phyloP scores from a whole-genome alignment of 2,797 vertebrate genomes.

The Ibycter americanus region DNA sequence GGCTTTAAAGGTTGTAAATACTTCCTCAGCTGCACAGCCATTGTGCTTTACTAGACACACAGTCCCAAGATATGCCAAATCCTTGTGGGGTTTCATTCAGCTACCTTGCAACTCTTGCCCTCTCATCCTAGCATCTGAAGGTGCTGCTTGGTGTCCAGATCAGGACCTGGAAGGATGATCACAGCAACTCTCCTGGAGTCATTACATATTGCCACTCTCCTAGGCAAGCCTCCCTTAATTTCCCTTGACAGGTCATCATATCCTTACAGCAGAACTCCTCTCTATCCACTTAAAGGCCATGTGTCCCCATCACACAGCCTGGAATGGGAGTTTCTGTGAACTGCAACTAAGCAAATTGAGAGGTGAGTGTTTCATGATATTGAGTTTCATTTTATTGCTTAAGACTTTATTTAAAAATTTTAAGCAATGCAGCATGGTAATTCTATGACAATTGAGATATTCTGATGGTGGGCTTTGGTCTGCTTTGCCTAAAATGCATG shows the following conservation, averaged over 20 bases:
- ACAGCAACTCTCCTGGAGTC: background rate
- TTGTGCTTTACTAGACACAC: background rate
- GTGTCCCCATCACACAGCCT: background rate
- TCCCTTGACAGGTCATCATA: background rate
- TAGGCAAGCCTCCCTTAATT: background rate
- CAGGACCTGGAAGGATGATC: background rate
- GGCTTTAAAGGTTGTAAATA: background rate
- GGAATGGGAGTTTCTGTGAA: background rate
- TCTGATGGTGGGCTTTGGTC: background rate
- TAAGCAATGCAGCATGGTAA: background rate
- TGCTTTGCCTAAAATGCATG: background rate
- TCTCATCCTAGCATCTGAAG: background rate
- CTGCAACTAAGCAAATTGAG: background rate
- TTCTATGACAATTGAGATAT: background rate
- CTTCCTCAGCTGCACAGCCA: background rate
- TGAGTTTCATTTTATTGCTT: background rate
- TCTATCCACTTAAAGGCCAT: background rate
- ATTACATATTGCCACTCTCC: background rate
- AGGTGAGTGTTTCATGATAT: background rate
- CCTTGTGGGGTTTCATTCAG: background rate
- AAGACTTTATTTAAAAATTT: background rate
- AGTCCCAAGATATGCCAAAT: background rate
- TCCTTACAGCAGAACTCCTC: background rate
- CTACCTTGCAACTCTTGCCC: background rate
- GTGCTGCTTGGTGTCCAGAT: background rate